These are phyloP conservation scores for Ophthalmolycus amberensis DNA, from an alignment of 2,113 vertebrate genomes.

Conservation along the genomic window DNA sequence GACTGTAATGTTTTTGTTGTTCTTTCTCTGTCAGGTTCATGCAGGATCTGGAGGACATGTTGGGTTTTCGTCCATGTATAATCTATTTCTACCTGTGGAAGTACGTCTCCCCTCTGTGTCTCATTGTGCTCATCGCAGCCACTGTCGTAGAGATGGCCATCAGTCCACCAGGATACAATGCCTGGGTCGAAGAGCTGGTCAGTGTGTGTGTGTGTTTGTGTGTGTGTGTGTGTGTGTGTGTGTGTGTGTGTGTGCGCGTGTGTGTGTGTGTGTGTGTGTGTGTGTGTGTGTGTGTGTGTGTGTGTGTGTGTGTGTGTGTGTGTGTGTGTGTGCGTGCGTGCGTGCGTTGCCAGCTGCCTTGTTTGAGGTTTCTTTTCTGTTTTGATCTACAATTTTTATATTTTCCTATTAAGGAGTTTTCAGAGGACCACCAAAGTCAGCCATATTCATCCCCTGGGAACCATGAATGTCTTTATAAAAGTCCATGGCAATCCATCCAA, in stretches of 20 bases:
- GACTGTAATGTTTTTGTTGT: not conserved
- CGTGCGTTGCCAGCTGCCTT: not conserved
- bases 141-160: constrained; percentile 94
- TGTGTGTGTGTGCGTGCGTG: constrained; percentile 12
- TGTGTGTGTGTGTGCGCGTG: constrained; percentile 17
- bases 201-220: constrained; percentile 65
- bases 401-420: not conserved
- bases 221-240: constrained; percentile 15
- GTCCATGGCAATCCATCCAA: no score
- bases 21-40: constrained; percentile 88
- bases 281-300: constrained; percentile 50
- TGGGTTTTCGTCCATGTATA: constrained; percentile 91
- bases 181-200: constrained; percentile 96
- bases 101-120: constrained; percentile 94
- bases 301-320: constrained; percentile 13
- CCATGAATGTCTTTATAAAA: not conserved
- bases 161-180: constrained; percentile 94
- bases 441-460: not conserved
- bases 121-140: constrained; percentile 91
- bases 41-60: constrained; percentile 98
- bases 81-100: constrained; percentile 99
- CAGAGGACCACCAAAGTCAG: not conserved
- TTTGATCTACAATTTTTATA: not conserved
- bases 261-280: not conserved
- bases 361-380: no score